These are phyloP conservation scores for Hyalella azteca DNA, from an alignment of 2,888 invertebrate species.

Conservation along the genomic window DNA sequence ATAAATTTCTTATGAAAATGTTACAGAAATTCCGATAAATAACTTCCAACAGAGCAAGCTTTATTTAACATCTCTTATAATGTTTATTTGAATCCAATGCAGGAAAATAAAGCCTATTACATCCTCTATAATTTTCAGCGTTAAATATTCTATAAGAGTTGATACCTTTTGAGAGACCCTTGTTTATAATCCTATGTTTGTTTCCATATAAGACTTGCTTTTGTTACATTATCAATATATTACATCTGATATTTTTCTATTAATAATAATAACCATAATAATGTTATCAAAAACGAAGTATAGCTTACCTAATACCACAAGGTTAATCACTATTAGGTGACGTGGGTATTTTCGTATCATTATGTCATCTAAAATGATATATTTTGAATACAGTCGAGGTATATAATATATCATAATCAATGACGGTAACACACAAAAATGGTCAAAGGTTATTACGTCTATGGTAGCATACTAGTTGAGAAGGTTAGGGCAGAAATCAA, in stretches of 20 bases:
- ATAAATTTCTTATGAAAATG: too few relatives aligned
- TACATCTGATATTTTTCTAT: constrained; percentile 20
- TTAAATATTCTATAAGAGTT: too few relatives aligned
- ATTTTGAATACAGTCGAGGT: neutral
- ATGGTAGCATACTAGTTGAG: neutral
- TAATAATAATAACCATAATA: constrained; percentile 35
- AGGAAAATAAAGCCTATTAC: neutral
- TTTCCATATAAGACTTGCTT: neutral
- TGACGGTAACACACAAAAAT: neutral
- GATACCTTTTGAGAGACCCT: too few relatives aligned
- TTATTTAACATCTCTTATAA: too few relatives aligned
- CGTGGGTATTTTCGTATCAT: neutral
- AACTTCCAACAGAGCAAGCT: too few relatives aligned
- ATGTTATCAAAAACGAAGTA: constrained; percentile 12
- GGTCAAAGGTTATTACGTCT: neutral
- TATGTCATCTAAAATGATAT: constrained; percentile 6
- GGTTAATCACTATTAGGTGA: neutral
- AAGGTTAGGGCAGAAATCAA: neutral
- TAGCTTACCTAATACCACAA: neutral
- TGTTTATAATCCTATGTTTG: neutral
- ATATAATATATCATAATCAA: neutral
- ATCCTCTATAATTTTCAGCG: constrained; percentile 4
- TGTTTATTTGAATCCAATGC: neutral
- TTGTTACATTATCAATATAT: neutral
- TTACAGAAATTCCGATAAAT: too few relatives aligned